phyloP scores from a whole-genome alignment of 2,888 invertebrate species.

The Parnassius mnemosyne region DNA sequence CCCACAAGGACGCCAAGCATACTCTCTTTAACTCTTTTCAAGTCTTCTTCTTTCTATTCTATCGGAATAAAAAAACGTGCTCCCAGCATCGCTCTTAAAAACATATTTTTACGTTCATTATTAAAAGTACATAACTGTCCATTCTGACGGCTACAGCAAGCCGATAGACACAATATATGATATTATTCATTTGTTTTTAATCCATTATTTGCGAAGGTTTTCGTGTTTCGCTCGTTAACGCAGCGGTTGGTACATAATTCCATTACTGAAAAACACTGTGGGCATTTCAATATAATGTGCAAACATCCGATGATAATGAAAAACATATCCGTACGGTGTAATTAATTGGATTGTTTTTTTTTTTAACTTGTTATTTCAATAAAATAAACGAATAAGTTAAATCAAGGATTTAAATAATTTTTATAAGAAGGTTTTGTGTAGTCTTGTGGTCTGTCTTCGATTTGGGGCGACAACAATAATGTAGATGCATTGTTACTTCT shows the following conservation, averaged over 20 bases:
- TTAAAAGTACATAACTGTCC: constrained; percentile 7
- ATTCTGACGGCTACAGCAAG: constrained; percentile 5
- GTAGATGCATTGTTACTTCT: too few species aligned
- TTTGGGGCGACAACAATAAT: too few species aligned
- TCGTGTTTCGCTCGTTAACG: constrained; percentile 34
- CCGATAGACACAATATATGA: constrained; percentile 15
- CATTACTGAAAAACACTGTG: constrained; percentile 43
- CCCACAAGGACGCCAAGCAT: too few species aligned
- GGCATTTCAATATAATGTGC: constrained; percentile 22
- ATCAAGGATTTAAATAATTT: neutral
- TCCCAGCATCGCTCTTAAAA: neutral
- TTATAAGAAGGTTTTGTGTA: too few species aligned
- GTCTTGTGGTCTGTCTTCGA: too few species aligned
- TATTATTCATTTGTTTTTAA: constrained; percentile 27
- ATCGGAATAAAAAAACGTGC: too few species aligned
- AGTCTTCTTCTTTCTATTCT: too few species aligned
- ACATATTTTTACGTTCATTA: constrained; percentile 16
- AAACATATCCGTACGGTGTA: constrained; percentile 16
- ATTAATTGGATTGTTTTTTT: constrained; percentile 22
- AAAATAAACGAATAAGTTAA: neutral
- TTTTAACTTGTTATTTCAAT: constrained; percentile 2
- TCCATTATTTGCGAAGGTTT: constrained; percentile 24
- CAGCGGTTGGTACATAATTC: constrained; percentile 38
- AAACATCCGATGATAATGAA: constrained; percentile 23
- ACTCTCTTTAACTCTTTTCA: too few species aligned